These are phyloP conservation scores for Falcunculus frontatus DNA, from an alignment of 2,113 vertebrate genomes.

Conservation along the genomic window DNA sequence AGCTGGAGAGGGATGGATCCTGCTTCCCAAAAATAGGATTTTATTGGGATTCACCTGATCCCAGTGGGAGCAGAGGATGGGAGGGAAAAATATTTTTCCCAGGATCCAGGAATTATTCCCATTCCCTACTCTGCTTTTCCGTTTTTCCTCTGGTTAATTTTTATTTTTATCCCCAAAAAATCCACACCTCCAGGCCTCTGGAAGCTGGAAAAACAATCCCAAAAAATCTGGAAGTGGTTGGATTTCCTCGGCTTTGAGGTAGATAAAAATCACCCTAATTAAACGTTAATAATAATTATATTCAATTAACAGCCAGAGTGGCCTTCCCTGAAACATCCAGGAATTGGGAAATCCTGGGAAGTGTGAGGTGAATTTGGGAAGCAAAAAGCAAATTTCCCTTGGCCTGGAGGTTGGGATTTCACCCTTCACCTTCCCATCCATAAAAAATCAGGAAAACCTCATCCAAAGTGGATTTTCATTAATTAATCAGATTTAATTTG, in stretches of 20 bases:
- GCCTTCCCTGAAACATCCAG: not conserved
- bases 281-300: not conserved
- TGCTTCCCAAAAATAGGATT: not conserved
- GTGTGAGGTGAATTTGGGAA: not conserved
- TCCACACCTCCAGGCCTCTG: not conserved
- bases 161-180: not conserved
- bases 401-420: not conserved
- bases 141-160: not conserved
- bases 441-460: not conserved
- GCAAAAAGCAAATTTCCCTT: not conserved
- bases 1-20: not conserved
- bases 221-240: not conserved
- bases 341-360: not conserved
- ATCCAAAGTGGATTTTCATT: not conserved
- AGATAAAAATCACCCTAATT: not conserved
- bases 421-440: not conserved
- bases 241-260: not conserved
- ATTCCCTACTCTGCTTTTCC: not conserved
- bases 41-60: not conserved
- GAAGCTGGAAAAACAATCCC: not conserved
- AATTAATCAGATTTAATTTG: not conserved
- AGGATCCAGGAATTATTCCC: rapidly evolving
- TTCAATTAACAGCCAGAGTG: not conserved
- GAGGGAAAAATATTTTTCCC: not conserved
- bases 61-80: not conserved